Base-by-base conservation (phyloP, 2,888 invertebrate genomes). In the Trypoxylon attenuatum region DNA sequence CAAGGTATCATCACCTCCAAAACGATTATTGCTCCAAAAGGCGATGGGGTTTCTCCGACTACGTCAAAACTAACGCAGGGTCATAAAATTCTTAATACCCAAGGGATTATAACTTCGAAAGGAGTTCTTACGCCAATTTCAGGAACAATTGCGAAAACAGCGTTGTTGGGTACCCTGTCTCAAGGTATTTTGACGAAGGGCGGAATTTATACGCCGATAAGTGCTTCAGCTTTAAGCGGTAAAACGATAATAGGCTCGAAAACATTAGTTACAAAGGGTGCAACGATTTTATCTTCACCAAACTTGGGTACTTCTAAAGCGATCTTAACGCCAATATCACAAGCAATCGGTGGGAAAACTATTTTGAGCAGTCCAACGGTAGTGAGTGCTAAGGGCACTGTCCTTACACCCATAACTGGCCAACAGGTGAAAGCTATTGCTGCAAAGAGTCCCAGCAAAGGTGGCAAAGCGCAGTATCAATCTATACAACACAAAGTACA, bases 91-190 rank as follows among this genome's bases (percentile, higher is more conserved):
- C 76, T 86, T 10, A 84, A 84, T 22, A 82, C 84, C 0, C 87
- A 84, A 56, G 82, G 83, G 25, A 79, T 84, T 56, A 78, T 84
- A 45, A 78, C 86, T 5, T 82, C 85, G 4, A 85, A 86, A 69
- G 83, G 84, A 8, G 82, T 87, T 25, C 52, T 85, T 4, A 89
- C 90, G 53, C 88, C 89, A 6, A 88, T 90, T 50, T 61, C 82
- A 41, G 80, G 79, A 33, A 59, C 76, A 15, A 72, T 81, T 2
- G 58, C 71, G 1, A 84, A 84, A 53, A 71, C 82, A 1, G 65
- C 77, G 2, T 25, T 83, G 13, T 38, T 84, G 5, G 76, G 80
- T 5, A 78, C 76, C 2, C 42, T 82, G 10, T 69, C 83, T 5
- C 80, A 80, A 55, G 80, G 81, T 38, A 78, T 82, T 41, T 22